phyloP scores from a whole-genome alignment of 2,888 invertebrate species.

The Oegoconia quadripuncta region DNA sequence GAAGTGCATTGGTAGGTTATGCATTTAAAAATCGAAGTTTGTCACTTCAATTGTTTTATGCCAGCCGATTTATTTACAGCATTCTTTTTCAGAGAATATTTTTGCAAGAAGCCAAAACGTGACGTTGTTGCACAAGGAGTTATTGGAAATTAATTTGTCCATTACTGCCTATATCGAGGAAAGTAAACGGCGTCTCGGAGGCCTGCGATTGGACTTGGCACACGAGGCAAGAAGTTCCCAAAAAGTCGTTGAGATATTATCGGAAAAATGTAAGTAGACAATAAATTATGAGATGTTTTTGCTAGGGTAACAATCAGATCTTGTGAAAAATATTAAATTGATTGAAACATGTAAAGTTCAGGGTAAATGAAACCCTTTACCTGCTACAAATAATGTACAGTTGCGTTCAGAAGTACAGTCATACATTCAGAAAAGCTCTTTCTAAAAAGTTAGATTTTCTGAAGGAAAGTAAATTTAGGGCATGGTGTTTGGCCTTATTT shows the following conservation, averaged over 20 bases:
- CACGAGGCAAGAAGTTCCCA: slow-evolving; percentile 54
- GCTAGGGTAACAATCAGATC: no score
- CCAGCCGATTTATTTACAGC: slow-evolving; percentile 20
- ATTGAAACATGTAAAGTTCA: no score
- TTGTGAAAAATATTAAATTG: no score
- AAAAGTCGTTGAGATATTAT: slow-evolving; percentile 58
- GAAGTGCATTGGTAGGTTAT: slow-evolving; percentile 69
- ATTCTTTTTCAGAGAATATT: slow-evolving; percentile 63
- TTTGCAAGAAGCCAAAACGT: slow-evolving; percentile 53
- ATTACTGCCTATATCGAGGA: slow-evolving; percentile 65
- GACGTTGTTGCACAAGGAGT: slow-evolving; percentile 50
- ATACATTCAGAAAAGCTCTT: no score
- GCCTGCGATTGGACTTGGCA: slow-evolving; percentile 50
- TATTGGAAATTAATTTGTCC: slow-evolving; percentile 70
- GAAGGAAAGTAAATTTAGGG: no score
- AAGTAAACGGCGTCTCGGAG: slow-evolving; percentile 53
- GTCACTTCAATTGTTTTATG: slow-evolving; percentile 48
- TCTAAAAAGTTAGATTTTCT: no score
- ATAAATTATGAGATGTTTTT: no score
- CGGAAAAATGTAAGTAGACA: slow-evolving; percentile 58
- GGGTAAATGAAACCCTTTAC: no score
- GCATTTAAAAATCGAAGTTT: slow-evolving; percentile 57
- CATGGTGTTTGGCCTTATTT: no score
- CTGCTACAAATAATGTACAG: no score
- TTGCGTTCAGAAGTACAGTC: no score